Evolutionary conservation across 2,888 invertebrate species (phyloP).

Genomic region (Chironomus tentans): DNA sequence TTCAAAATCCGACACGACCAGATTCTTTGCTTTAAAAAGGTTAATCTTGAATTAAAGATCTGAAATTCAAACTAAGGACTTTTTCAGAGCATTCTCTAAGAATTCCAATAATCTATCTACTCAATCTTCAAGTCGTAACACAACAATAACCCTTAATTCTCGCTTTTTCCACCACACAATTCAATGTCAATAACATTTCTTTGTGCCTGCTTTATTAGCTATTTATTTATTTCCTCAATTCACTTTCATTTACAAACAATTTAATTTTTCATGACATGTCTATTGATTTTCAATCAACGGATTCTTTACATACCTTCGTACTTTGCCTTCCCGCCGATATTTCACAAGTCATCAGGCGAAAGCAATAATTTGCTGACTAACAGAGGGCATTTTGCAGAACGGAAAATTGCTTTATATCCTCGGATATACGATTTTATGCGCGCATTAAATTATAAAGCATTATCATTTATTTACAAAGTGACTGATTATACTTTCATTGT

Average conservation of each 20-base stretch:
- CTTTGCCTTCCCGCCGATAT: neutral
- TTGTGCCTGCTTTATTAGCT: neutral
- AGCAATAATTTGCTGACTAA: neutral
- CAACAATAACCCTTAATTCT: too few species aligned
- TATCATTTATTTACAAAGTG: too few species aligned
- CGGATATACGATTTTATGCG: too few species aligned
- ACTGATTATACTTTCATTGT: neutral
- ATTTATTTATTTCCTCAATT: neutral
- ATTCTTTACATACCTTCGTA: neutral
- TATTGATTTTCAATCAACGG: constrained; percentile 8
- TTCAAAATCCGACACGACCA: too few species aligned
- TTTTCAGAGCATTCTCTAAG: too few species aligned
- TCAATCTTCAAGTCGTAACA: too few species aligned
- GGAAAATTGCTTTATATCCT: neutral
- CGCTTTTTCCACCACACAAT: neutral
- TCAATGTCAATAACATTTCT: constrained; percentile 2
- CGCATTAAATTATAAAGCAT: too few species aligned
- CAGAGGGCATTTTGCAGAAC: neutral
- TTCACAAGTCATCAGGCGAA: neutral
- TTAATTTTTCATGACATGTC: neutral
- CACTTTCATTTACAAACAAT: neutral
- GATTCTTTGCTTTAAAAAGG: too few species aligned
- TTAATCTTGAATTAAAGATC: too few species aligned
- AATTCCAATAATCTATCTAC: too few species aligned
- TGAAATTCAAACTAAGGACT: too few species aligned